phyloP scores from a whole-genome alignment of 2,888 invertebrate species.

The Marronus borbonicus region DNA sequence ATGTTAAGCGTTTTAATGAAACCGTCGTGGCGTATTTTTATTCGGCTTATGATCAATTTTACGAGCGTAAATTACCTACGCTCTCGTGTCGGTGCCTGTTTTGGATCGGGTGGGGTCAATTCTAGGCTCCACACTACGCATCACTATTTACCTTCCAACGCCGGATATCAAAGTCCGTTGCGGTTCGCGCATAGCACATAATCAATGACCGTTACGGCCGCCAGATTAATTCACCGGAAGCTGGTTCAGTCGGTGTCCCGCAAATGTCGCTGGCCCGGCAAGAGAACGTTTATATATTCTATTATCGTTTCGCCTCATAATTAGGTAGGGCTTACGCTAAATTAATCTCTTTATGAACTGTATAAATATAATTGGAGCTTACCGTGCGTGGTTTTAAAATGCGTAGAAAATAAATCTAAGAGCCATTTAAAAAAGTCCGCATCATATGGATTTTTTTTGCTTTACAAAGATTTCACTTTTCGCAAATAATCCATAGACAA shows the following conservation, averaged over 20 bases:
- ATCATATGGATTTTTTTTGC: too few relatives aligned
- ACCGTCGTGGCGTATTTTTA: not conserved
- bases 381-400: not conserved
- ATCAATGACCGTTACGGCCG: slow-evolving; percentile 66
- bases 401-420: too few relatives aligned
- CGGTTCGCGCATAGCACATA: slow-evolving; percentile 60
- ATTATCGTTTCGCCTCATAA: slow-evolving; percentile 50
- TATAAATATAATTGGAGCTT: not conserved
- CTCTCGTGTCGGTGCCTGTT: slow-evolving; percentile 19
- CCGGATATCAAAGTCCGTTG: slow-evolving; percentile 59
- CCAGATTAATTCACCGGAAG: slow-evolving; percentile 65
- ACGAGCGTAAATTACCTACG: slow-evolving; percentile 25
- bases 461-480: too few relatives aligned
- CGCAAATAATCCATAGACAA: too few relatives aligned
- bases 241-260: slow-evolving; percentile 62
- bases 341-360: slow-evolving; percentile 12
- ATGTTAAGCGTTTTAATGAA: not conserved
- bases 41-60: slow-evolving; percentile 21
- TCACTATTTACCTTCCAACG: slow-evolving; percentile 51
- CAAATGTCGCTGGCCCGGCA: slow-evolving; percentile 52
- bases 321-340: slow-evolving; percentile 34
- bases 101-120: slow-evolving; percentile 43
- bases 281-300: slow-evolving; percentile 49
- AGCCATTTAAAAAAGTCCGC: too few relatives aligned
- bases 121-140: slow-evolving; percentile 39